phyloP scores from a whole-genome alignment of 2,888 invertebrate genomes.

The Pandemis cinnamomeana region DNA sequence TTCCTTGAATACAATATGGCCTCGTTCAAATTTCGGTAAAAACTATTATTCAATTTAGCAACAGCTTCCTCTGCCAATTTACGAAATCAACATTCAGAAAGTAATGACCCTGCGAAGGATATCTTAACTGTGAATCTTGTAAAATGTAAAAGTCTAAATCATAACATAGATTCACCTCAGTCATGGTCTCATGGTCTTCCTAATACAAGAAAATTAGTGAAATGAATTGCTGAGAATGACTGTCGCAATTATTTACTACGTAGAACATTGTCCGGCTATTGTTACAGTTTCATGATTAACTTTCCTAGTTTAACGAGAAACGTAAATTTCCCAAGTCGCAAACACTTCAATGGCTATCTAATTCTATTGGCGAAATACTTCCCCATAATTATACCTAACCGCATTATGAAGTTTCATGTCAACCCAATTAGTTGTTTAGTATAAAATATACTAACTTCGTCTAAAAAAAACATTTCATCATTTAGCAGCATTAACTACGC shows the following conservation, averaged over 20 bases:
- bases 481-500: conserved; percentile 4
- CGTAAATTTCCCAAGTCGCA: neutral
- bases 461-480: neutral
- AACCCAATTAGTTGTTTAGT: too few relatives aligned
- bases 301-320: neutral
- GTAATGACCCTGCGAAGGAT: neutral
- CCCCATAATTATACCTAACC: neutral
- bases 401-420: too few relatives aligned
- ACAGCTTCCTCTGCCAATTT: neutral
- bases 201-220: neutral
- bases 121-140: neutral
- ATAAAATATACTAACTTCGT: neutral
- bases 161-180: neutral
- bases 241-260: neutral
- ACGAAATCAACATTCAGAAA: neutral
- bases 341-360: neutral
- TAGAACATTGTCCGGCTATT: neutral
- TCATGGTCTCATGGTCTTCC: neutral
- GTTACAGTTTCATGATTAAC: neutral
- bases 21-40: neutral
- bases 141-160: neutral
- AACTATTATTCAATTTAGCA: neutral
- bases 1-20: conserved; percentile 20
- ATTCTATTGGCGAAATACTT: neutral
- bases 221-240: neutral